phyloP scores from a whole-genome alignment of 2,888 invertebrate genomes.

The Tupiocoris notatus region DNA sequence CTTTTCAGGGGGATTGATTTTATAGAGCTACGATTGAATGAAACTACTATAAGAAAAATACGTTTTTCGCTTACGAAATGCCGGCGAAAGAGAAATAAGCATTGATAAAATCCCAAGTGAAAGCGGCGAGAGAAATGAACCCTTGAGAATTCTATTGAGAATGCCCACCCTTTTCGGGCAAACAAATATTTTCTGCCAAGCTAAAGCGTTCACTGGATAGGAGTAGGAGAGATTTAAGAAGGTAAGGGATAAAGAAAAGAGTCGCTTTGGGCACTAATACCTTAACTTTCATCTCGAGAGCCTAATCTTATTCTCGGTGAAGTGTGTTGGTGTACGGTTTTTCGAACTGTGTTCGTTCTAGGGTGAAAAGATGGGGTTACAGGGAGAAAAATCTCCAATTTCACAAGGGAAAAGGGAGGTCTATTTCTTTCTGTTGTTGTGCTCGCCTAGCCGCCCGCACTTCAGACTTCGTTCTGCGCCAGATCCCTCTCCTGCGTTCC shows the following conservation, averaged over 20 bases:
- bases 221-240: constrained; percentile 10
- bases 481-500: constrained; percentile 7
- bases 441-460: background rate
- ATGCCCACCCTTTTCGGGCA: constrained; percentile 2
- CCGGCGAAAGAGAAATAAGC: too few relatives aligned
- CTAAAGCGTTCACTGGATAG: background rate
- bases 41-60: too few relatives aligned
- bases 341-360: too few relatives aligned
- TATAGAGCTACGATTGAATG: too few relatives aligned
- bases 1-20: too few relatives aligned
- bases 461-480: background rate
- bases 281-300: constrained; percentile 32
- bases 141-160: constrained; percentile 38
- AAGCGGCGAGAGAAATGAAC: constrained; percentile 19
- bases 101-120: too few relatives aligned
- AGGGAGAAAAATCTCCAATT: constrained; percentile 32
- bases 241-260: background rate
- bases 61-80: too few relatives aligned
- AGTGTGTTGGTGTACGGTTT: background rate
- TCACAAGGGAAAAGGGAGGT: constrained; percentile 16
- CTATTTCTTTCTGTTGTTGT: constrained; percentile 10
- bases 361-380: constrained; percentile 1
- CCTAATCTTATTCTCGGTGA: constrained; percentile 24
- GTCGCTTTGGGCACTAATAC: constrained; percentile 7
- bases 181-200: constrained; percentile 27